phyloP scores from a whole-genome alignment of 2,797 vertebrate species.

The Masticophis lateralis region DNA sequence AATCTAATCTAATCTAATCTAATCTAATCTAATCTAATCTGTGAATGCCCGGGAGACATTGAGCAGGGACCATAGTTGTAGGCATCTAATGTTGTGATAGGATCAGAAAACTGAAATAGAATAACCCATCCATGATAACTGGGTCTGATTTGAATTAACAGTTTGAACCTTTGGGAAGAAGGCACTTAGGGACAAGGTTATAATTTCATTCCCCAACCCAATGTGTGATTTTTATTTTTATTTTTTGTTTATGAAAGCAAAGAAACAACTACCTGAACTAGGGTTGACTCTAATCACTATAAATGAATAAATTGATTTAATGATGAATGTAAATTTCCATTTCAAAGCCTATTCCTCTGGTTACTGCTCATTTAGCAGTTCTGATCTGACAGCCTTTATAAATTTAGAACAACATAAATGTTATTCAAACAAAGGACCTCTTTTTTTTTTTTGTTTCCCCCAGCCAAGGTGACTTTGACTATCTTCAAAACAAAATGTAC shows the following conservation, averaged over 20 bases:
- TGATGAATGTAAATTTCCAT: constrained; percentile 35
- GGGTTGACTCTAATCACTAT: constrained; percentile 29
- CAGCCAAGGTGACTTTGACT: constrained; percentile 29
- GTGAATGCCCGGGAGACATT: not conserved
- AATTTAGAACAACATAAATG: not conserved
- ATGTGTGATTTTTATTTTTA: rapidly evolving
- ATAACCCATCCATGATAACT: not conserved
- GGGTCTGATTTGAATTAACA: not conserved
- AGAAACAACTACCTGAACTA: constrained; percentile 26
- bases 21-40: no score
- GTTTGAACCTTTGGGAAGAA: not conserved
- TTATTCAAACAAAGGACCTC: constrained; percentile 28
- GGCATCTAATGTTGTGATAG: not conserved
- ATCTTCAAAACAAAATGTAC: constrained; percentile 17
- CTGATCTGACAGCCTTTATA: constrained; percentile 33
- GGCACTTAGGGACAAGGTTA: not conserved
- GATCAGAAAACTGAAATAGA: not conserved
- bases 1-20: no score
- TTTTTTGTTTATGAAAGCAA: constrained; percentile 14
- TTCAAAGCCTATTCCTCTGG: constrained; percentile 30
- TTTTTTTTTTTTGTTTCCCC: not conserved
- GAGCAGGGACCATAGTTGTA: not conserved
- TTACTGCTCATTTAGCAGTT: constrained; percentile 35
- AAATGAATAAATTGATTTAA: constrained; percentile 45
- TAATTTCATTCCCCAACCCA: not conserved